A percentile compares a stretch with the other conserved stretches of the same genome.
phyloP scores from a whole-genome alignment of 1,140 invertebrate species.

The Mercenaria mercenaria region DNA sequence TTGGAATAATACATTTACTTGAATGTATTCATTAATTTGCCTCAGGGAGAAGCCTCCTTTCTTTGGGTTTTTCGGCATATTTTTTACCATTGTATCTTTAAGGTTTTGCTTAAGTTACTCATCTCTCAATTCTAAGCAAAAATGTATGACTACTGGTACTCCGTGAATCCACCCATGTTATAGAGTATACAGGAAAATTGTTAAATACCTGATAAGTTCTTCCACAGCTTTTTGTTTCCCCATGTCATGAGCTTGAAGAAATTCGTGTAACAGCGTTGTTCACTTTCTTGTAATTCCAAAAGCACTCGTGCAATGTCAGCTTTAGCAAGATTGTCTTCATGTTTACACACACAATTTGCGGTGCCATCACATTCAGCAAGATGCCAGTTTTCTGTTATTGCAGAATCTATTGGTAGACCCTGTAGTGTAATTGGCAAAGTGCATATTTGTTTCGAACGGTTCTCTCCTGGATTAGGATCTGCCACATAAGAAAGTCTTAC shows the following conservation, averaged over 20 bases:
- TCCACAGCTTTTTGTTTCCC: neutral
- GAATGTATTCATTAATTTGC: too few relatives aligned
- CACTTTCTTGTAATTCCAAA: neutral
- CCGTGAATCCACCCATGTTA: neutral
- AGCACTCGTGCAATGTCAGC: neutral
- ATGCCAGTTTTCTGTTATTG: constrained; percentile 30
- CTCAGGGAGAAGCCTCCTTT: neutral
- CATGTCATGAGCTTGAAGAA: constrained; percentile 20
- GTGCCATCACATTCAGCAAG: neutral
- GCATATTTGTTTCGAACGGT: constrained; percentile 8
- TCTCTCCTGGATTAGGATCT: constrained; percentile 27
- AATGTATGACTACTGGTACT: neutral
- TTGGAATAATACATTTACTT: too few relatives aligned
- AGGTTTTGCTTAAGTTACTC: neutral
- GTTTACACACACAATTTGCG: constrained; percentile 17
- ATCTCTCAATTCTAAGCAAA: neutral
- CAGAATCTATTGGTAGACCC: constrained; percentile 31
- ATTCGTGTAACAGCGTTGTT: neutral
- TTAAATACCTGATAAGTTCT: neutral
- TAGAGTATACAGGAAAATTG: neutral
- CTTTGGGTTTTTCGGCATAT: neutral
- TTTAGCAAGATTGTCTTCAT: neutral
- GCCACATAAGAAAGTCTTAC: neutral
- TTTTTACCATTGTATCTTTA: too few relatives aligned
- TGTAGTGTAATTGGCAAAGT: constrained; percentile 44